Evolutionary conservation across 2,888 invertebrate genomes (phyloP), one percentile per base, ranked within the genome.

Genomic region (Tribolium freemani): DNA sequence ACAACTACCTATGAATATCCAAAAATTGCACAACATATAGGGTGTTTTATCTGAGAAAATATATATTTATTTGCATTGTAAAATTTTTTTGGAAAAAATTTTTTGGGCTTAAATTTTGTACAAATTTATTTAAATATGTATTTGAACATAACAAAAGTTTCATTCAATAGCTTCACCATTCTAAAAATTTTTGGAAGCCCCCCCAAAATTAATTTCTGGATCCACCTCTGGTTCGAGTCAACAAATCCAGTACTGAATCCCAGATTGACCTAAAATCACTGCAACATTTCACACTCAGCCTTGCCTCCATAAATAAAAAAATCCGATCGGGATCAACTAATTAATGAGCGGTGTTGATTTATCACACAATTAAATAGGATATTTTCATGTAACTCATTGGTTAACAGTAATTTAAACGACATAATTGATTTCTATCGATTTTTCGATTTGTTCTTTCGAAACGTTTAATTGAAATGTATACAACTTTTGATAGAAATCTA

Each of bases 401-500:
- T 16, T 20, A 6, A 50, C 30, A 20, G 38, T 38, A 38, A 54
- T 54, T 63, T 50, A 63, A 63, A 5, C 46, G 46, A 31, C 38
- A 26, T 26, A 64, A 64, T 64, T 45, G 53, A 64, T 64, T 64
- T 64, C 53, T 64, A 45, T 64, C 64, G 11, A n/a, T 64, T 64
- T 38, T 64, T 38, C 16, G 50, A 21, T 10, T 60, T 31, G 51
- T 16, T 38, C 11, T 31, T 8, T 57, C 26, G 21, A 20, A 44
- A 26, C 13, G 30, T 54, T 16, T 64, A 64, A 64, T 64, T 64
- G 64, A 64, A 64, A 64, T 54, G 64, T 64, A 64, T 64, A 64
- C 64, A 53, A 45, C 21, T 21, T 45, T 45, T 11, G 64, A 64
- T 64, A 64, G 53, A 64, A 64, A 64, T 64, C 64, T 64, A 54